Evolutionary conservation across 2,888 invertebrate species (phyloP), one percentile per base, ranked within the genome.

Genomic region (Pollenia angustigena): DNA sequence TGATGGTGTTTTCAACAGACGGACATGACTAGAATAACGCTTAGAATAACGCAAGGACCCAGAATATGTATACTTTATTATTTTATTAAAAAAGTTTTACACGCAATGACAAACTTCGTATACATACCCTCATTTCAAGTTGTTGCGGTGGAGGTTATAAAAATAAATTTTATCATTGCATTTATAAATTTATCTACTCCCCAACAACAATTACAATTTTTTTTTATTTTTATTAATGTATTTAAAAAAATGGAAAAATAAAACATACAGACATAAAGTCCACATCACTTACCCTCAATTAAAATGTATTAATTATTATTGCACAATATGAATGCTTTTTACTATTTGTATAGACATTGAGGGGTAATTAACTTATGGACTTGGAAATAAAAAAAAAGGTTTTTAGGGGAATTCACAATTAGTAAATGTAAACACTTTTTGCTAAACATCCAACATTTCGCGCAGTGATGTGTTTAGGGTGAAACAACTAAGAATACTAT

Each of bases 221-320:
- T 16, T 66, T 66, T 32, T 66, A 54, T 76, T 64, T 18, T 44
- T 23, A 23, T 58, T 58, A 18, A 23, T 42, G 9, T 12, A 54
- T 12, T 69, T 81, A 52, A 71, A 64, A 64, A 54, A 48, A 2
- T 6, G 32, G 4, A 32, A 32, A 32, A 32, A 32, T 32, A 32
- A 69, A 4, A 60, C 52, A 71, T 44, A 58, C 71, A 42, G 64
- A 42, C 74, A 69, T 32, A 16, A 79, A 85, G 85, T 48, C 48
- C 75, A 74, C 54, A 42, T 52, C 56, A 85, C 62, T 85, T 85
- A 64, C 68, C 69, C 79, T 64, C 75, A 82, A 87, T 87, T 87
- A 76, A 83, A 83, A 71, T 80, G 75, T 66, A 71, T 83, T 81
- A 80, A 83, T 72, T 80, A 76, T 66, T 81, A 58, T 54, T 66